phyloP scores from a whole-genome alignment of 2,888 invertebrate genomes.

The Melanostoma mellinum region DNA sequence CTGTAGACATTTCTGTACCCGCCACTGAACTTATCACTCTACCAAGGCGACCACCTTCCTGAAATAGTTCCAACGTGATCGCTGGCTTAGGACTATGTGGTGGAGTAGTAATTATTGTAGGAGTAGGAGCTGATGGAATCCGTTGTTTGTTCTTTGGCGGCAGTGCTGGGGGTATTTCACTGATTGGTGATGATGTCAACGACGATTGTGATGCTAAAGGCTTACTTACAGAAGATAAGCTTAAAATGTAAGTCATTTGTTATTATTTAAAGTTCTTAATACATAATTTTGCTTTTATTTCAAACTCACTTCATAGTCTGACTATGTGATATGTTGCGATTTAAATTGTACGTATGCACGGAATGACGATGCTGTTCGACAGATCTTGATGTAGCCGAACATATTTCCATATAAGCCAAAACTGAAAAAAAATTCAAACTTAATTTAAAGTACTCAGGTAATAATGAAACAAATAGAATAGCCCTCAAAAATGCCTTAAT shows the following conservation, averaged over 20 bases:
- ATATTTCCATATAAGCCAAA: constrained; percentile 98
- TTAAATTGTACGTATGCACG: constrained; percentile 89
- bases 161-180: constrained; percentile 84
- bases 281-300: not conserved
- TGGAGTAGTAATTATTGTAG: constrained; percentile 82
- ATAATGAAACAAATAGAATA: not conserved
- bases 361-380: constrained; percentile 93
- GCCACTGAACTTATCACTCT: constrained; percentile 76
- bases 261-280: not conserved
- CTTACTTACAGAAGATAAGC: constrained; percentile 61
- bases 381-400: constrained; percentile 89
- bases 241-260: constrained; percentile 20
- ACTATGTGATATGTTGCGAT: constrained; percentile 81
- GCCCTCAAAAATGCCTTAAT: constrained; percentile 11
- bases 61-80: constrained; percentile 66
- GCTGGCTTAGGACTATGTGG: constrained; percentile 81
- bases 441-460: constrained; percentile 5
- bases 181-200: constrained; percentile 69
- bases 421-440: constrained; percentile 84
- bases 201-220: constrained; percentile 64
- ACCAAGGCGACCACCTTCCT: constrained; percentile 75
- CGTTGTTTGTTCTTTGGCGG: constrained; percentile 84
- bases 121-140: constrained; percentile 76
- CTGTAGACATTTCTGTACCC: constrained; percentile 81
- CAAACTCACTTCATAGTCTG: constrained; percentile 81